Conservation (phyloP, 2,888 invertebrate genomes). For the Anarsia innoxiella region DNA sequence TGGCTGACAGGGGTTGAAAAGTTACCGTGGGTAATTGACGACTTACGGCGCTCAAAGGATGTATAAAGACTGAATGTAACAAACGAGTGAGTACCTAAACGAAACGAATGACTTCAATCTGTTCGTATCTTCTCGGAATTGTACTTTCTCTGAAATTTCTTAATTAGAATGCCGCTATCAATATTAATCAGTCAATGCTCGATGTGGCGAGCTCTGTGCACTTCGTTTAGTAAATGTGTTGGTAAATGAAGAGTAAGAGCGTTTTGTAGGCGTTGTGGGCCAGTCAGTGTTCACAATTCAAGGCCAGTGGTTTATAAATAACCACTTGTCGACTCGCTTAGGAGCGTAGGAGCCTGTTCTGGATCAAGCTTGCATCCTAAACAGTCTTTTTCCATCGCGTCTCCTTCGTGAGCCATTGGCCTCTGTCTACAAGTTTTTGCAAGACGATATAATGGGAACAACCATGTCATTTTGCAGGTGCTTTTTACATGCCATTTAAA, state of each 20-base stretch:
- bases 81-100: no score
- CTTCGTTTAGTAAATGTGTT: constrained; percentile 9
- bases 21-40: no score
- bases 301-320: constrained; percentile 34
- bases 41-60: no score
- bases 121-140: no score
- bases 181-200: constrained; percentile 2
- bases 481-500: no score
- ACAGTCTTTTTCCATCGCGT: constrained; percentile 5
- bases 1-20: no score
- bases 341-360: constrained; percentile 12
- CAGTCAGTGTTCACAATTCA: constrained; percentile 11
- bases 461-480: no score
- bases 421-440: no score
- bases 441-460: no score
- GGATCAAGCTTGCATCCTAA: constrained; percentile 10
- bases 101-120: no score
- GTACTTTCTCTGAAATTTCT: no score
- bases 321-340: constrained; percentile 15
- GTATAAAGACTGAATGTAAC: no score
- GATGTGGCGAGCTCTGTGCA: constrained; percentile 2
- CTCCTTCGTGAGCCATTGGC: constrained; percentile 8
- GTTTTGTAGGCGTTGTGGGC: constrained; percentile 3
- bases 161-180: constrained; percentile 10
- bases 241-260: constrained; percentile 8